Base-by-base conservation (phyloP, 2,888 invertebrate species). In the Trichopoda pennipes region DNA sequence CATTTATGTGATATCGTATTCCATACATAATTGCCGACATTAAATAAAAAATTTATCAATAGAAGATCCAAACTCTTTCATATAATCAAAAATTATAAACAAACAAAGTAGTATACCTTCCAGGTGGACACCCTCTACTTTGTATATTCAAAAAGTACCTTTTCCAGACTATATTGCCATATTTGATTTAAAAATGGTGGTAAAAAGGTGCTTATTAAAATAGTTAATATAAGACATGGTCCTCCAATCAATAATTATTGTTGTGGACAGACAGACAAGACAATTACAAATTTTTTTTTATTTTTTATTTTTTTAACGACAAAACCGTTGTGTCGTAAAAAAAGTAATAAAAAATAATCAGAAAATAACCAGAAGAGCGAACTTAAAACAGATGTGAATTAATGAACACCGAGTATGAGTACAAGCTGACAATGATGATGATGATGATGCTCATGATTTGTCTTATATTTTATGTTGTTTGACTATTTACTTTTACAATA, bases 301-400 rank as follows among this genome's bases (percentile, higher is more conserved):
- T 38, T 38, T 38, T 28, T 2, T 28, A 28, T 28, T 28, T 28
- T 28, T 38, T 8, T 12, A 44, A 1, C 3, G 12, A n/a, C n/a
- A n/a, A 44, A 14, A 44, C 14, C 42, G 10, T 49, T 49, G 4
- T 49, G 35, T 60, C n/a, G 49, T 23, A 70, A 32, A 58, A 69
- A 69, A 47, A 32, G 1, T 21, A 58, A 60, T 58, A 35, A 47
- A n/a, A 14, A 63, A 51, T 14, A n/a, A 7, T 49, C 47, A 49
- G 4, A 17, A n/a, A 51, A 19, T 9, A 32, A 35, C 35, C 14
- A 51, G 16, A 35, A 21, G 17, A n/a, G 3, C 51, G 51, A 66
- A 51, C 51, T 66, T 7, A 51, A 58, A 58, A 49, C 60, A 49
- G 51, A 44, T 69, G 68, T 61, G 42, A 28, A 44, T 12, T 51